Evolutionary conservation across 2,888 invertebrate species (phyloP).

Genomic region (Pelosia muscerda): DNA sequence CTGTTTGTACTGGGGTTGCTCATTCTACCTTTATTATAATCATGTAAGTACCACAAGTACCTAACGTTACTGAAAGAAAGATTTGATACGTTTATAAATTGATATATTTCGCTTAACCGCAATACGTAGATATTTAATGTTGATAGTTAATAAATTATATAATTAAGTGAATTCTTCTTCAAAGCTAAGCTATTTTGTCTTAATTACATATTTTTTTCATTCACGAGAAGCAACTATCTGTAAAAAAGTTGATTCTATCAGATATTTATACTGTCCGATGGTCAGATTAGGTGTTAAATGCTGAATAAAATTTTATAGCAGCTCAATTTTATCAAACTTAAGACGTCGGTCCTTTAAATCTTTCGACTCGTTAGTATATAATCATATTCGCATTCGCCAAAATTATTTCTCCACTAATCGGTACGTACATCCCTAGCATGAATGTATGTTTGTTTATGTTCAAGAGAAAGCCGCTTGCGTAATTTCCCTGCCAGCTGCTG

Average conservation of each 20-base stretch:
- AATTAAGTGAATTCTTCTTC: not conserved
- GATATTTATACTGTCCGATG: too few relatives aligned
- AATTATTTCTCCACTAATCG: not conserved
- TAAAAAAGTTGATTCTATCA: too few relatives aligned
- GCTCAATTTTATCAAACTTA: too few relatives aligned
- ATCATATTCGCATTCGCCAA: not conserved
- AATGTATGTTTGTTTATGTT: conserved; percentile 36
- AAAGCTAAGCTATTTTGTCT: not conserved
- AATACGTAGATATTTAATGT: too few relatives aligned
- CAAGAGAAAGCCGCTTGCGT: conserved; percentile 40
- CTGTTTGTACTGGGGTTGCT: conserved; percentile 9
- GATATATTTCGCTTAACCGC: not conserved
- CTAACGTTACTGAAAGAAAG: not conserved
- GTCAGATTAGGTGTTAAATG: too few relatives aligned
- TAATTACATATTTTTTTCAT: too few relatives aligned
- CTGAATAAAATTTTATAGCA: too few relatives aligned
- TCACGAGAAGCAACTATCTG: not conserved
- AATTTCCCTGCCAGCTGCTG: conserved; percentile 44
- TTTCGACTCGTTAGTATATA: not conserved
- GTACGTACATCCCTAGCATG: conserved; percentile 31
- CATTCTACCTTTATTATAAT: not conserved
- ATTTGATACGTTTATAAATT: not conserved
- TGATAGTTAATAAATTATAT: too few relatives aligned
- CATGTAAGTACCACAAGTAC: not conserved
- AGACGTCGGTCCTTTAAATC: not conserved